Percentiles rank a stretch among this genome's conserved stretches.
Evolutionary conservation across 2,113 vertebrate genomes (phyloP).

Genomic region (Gymnogyps californianus): DNA sequence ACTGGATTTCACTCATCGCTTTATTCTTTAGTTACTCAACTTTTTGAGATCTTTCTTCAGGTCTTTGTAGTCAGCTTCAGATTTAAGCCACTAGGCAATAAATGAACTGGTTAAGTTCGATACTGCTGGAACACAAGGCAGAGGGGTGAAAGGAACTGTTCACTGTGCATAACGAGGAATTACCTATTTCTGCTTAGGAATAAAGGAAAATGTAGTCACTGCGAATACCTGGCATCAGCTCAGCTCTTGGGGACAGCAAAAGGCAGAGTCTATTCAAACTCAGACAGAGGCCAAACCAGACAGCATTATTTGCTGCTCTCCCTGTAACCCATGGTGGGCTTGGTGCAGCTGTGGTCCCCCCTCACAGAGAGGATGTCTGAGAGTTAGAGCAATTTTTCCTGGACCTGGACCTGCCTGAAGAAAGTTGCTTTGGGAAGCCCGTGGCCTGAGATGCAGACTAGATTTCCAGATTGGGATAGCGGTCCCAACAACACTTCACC

Average conservation of each 20-base stretch:
- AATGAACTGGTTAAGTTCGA: neutral
- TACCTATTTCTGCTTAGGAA: neutral
- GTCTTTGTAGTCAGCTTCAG: neutral
- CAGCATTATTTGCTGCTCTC: neutral
- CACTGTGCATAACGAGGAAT: neutral
- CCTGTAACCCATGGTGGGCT: no score
- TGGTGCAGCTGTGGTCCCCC: neutral
- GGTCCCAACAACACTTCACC: no score
- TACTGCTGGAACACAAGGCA: neutral
- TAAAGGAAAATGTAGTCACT: neutral
- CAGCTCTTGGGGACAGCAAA: neutral
- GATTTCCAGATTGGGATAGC: no score
- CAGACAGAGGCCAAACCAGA: neutral
- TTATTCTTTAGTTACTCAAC: no score
- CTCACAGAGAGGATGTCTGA: neutral
- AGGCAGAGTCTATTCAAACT: neutral
- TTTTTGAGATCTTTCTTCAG: neutral
- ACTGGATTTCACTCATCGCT: neutral
- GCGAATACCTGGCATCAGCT: neutral
- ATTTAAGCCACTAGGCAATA: neutral
- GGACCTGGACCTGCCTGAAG: no score
- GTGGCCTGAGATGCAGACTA: no score
- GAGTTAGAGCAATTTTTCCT: no score
- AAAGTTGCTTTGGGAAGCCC: no score
- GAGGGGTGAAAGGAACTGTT: neutral